phyloP scores from a whole-genome alignment of 2,113 vertebrate genomes.

The Phyllostomus discolor region DNA sequence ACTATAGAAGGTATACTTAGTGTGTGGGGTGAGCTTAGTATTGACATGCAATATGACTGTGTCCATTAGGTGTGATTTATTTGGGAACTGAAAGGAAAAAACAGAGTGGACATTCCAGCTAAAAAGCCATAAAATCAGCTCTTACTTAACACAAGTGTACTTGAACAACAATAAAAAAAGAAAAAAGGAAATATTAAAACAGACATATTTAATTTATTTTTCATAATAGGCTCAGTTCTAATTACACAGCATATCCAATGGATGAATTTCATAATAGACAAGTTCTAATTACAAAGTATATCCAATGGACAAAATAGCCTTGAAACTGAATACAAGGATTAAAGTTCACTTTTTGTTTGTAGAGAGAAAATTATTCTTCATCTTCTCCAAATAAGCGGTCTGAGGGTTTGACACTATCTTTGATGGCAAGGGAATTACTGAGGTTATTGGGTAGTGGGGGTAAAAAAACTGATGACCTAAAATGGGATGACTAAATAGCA shows the following conservation, averaged over 20 bases:
- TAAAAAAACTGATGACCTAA: background rate
- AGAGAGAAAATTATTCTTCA: background rate
- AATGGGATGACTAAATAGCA: background rate
- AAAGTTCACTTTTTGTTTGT: background rate
- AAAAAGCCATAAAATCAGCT: slow-evolving; percentile 36
- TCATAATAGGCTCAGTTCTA: slow-evolving; percentile 34
- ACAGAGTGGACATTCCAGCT: background rate
- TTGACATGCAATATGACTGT: slow-evolving; percentile 38
- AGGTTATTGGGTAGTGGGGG: background rate
- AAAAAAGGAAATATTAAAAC: slow-evolving; percentile 11
- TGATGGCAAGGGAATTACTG: background rate
- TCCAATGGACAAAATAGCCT: background rate
- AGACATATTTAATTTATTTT: slow-evolving; percentile 45
- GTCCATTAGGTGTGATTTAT: slow-evolving; percentile 54
- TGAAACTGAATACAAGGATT: background rate
- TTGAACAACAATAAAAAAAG: too few species aligned
- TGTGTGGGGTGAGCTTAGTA: background rate
- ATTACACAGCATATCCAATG: background rate
- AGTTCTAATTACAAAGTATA: background rate
- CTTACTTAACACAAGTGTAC: background rate
- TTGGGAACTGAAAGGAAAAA: background rate
- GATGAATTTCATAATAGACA: background rate
- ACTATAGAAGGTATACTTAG: background rate
- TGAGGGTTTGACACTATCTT: background rate
- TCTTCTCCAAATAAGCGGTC: background rate